Conservation (phyloP, 2,888 invertebrate genomes). For the Parnassius mnemosyne region DNA sequence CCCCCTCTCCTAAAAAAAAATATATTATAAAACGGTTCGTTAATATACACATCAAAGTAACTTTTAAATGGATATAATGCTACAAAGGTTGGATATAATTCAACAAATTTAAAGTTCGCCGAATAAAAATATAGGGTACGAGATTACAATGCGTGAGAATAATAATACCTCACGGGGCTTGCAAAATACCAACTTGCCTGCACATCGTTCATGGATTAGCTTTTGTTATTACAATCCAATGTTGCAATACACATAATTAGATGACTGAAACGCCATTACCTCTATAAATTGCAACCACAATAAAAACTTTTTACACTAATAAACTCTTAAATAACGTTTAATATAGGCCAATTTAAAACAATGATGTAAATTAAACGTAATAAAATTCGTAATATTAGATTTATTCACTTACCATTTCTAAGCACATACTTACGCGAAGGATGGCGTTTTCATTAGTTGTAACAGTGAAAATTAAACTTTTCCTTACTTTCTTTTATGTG, state of each 20-base stretch:
- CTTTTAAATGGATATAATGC: conserved; percentile 33
- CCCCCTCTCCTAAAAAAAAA: no score
- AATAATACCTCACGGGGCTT: conserved; percentile 49
- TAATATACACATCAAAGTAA: conserved; percentile 5
- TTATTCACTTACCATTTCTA: no score
- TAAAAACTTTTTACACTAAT: not conserved
- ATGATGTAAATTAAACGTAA: no score
- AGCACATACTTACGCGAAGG: no score
- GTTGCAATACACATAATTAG: conserved; percentile 59
- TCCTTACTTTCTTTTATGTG: no score
- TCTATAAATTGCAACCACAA: not conserved
- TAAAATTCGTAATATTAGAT: no score
- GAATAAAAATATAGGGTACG: conserved; percentile 37
- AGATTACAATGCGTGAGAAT: conserved; percentile 53
- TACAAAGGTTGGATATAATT: conserved; percentile 50
- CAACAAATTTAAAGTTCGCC: conserved; percentile 47
- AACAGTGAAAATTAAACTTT: no score
- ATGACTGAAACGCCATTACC: conserved; percentile 37
- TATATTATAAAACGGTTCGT: conserved; percentile 11
- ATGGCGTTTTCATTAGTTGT: no score
- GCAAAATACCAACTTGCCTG: conserved; percentile 55
- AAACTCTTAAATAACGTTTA: no score
- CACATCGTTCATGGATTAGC: conserved; percentile 71
- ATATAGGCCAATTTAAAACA: not conserved
- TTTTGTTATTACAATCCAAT: conserved; percentile 50